These are phyloP conservation scores for Fragum whitleyi DNA, from an alignment of 2,888 invertebrate species.

Conservation along the genomic window DNA sequence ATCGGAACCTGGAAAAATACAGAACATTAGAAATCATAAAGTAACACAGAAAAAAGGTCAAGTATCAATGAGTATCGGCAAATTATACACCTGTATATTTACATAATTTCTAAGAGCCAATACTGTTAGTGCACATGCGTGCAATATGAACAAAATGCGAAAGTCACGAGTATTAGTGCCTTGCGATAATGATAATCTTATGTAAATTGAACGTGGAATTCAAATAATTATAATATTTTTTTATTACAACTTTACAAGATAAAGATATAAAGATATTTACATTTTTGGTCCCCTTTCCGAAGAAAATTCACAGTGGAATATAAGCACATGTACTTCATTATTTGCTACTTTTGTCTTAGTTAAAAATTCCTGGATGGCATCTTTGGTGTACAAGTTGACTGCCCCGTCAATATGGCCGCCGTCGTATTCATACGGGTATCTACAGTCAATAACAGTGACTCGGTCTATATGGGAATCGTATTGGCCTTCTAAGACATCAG, in stretches of 20 bases:
- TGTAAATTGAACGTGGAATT: background rate
- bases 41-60: no score
- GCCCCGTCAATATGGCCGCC: conserved; percentile 90
- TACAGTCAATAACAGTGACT: conserved; percentile 94
- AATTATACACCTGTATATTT: background rate
- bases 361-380: conserved; percentile 7
- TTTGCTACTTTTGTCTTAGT: background rate
- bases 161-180: background rate
- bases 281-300: conserved; percentile 65
- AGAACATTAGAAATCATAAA: no score
- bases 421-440: conserved; percentile 97
- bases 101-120: background rate
- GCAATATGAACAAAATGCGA: background rate
- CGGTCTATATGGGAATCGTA: conserved; percentile 89
- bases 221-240: no score
- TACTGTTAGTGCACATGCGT: background rate
- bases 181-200: background rate
- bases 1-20: conserved; percentile 88
- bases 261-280: conserved; percentile 34
- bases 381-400: conserved; percentile 32
- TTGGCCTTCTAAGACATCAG: conserved; percentile 89
- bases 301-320: conserved; percentile 67
- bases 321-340: conserved; percentile 52
- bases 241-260: no score
- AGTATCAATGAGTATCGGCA: no score